Evolutionary conservation across 2,797 vertebrate genomes (phyloP).

Genomic region (Astyanax mexicanus): DNA sequence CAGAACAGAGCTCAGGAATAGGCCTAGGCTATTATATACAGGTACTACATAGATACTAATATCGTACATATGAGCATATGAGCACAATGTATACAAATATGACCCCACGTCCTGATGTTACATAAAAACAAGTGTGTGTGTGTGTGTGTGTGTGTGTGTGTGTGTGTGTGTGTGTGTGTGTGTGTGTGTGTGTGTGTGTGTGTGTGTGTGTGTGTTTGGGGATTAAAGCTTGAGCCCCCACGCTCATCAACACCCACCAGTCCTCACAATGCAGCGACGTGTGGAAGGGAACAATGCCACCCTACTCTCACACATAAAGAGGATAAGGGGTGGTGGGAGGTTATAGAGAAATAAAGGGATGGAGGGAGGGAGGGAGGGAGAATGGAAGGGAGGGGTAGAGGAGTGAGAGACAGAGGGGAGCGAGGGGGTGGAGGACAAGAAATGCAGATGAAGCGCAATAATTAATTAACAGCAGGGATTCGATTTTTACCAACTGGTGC

Average conservation of each 20-base stretch:
- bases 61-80: no score
- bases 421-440: background rate
- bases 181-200: constrained; percentile 11
- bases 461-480: constrained; percentile 53
- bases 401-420: constrained; percentile 13
- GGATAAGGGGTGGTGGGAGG: constrained; percentile 5
- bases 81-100: no score
- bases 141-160: background rate
- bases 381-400: background rate
- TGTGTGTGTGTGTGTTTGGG: constrained; percentile 23
- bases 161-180: constrained; percentile 8
- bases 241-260: constrained; percentile 27
- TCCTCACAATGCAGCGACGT: constrained; percentile 26
- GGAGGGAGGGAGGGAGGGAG: background rate
- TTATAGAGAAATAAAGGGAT: constrained; percentile 1
- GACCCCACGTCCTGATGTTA: background rate
- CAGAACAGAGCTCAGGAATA: no score
- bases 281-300: constrained; percentile 36
- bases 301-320: constrained; percentile 2
- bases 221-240: constrained; percentile 6
- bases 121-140: no score
- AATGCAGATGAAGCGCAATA: constrained; percentile 37
- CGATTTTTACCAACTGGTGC: constrained; percentile 31
- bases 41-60: no score
- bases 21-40: no score